A percentile compares a stretch with the other conserved stretches of the same genome.
Conservation (phyloP, 2,797 vertebrate genomes). For the Crocodylus rhombifer region DNA sequence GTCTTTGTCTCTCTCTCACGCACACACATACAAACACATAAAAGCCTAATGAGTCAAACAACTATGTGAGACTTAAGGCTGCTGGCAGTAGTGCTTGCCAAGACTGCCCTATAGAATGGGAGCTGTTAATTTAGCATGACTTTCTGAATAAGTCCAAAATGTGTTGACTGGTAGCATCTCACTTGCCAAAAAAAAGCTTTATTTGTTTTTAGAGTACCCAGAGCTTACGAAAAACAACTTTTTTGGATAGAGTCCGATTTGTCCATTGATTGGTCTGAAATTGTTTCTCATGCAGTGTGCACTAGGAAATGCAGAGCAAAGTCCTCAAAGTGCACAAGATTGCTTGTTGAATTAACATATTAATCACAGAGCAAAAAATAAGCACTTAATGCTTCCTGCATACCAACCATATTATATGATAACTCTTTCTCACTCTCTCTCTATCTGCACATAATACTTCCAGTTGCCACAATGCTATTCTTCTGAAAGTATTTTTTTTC, state of each 20-base stretch:
- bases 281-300: background rate
- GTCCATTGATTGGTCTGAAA: background rate
- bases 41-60: background rate
- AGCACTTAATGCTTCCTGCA: background rate
- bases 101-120: background rate
- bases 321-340: background rate
- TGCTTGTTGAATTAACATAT: background rate
- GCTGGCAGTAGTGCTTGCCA: background rate
- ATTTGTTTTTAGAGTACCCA: background rate
- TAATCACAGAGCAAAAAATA: slow-evolving; percentile 16
- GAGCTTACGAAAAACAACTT: background rate
- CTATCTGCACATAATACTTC: background rate
- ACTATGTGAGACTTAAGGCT: background rate
- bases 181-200: background rate
- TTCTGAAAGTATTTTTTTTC: slow-evolving; percentile 12
- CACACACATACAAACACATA: background rate
- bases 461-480: background rate
- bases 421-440: background rate
- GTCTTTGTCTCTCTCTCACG: background rate
- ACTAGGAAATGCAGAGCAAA: background rate
- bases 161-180: background rate
- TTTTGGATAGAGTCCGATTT: background rate
- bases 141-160: slow-evolving; percentile 8
- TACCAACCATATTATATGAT: background rate
- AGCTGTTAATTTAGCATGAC: background rate